These are phyloP conservation scores for Melanerpes aurifrons DNA, from an alignment of 2,113 vertebrate genomes.

Conservation along the genomic window DNA sequence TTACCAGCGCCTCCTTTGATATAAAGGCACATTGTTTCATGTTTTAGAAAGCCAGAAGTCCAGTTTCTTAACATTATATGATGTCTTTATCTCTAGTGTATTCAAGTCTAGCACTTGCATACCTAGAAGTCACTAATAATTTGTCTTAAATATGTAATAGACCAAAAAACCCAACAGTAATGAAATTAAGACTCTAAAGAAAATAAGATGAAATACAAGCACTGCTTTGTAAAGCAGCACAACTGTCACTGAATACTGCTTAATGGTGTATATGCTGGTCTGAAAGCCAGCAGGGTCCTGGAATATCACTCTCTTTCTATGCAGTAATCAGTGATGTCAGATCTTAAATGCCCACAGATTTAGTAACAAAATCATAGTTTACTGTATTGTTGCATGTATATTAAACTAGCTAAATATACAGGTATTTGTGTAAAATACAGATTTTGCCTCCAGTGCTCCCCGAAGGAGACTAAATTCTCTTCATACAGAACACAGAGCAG, in stretches of 20 bases:
- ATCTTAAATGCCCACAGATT: neutral
- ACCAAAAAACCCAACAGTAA: neutral
- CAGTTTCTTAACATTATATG: neutral
- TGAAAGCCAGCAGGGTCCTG: neutral
- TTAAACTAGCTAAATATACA: rapidly evolving
- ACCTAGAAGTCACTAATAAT: neutral
- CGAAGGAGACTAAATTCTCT: neutral
- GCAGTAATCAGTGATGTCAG: neutral
- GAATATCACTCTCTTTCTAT: neutral
- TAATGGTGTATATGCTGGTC: rapidly evolving
- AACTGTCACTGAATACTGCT: neutral
- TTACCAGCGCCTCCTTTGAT: neutral
- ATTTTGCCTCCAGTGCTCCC: neutral
- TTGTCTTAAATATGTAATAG: neutral
- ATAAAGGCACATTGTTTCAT: neutral
- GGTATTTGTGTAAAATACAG: neutral
- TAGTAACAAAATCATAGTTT: neutral
- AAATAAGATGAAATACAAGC: neutral
- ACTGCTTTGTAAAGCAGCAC: neutral
- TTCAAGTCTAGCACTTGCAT: neutral
- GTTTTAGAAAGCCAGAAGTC: neutral
- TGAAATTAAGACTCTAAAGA: neutral
- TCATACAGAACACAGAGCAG: rapidly evolving
- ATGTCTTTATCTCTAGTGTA: neutral
- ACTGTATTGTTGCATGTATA: rapidly evolving